Evolutionary conservation across 2,797 vertebrate genomes (phyloP), one percentile per base, ranked within the genome.

Genomic region (Ispidina picta): DNA sequence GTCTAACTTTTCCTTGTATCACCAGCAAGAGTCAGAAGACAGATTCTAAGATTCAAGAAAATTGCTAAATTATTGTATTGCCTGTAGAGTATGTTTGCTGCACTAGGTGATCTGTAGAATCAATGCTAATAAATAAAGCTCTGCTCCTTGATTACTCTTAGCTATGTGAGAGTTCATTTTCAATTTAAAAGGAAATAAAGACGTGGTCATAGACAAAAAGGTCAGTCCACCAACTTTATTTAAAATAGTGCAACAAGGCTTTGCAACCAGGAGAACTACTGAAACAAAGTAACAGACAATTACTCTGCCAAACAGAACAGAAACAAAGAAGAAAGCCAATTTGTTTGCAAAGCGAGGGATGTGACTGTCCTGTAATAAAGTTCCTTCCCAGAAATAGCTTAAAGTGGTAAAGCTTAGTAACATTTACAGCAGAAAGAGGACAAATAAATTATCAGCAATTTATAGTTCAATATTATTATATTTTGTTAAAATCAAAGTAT

Each of bases 161-260:
- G 62, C 44, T 86, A 46, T 86, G 83, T 90, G 77, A 95, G 59
- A 60, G 81, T 90, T 96, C 63, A 65, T 52, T 80, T 84, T 92
- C 71, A 92, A 90, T 97, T 94, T 94, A 91, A 93, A 96, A 87
- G 62, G 71, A 94, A 95, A 86, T 90, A 85, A 89, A 88, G 73
- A 89, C 1, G 1, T 78, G 74, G 54, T 75, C 72, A 85, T 82
- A 83, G 76, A 75, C 54, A 89, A 84, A 94, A 93, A 91, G 81
- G 71, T 95, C 85, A 92, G 59, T 63, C 35, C 20, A 82, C 68
- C 79, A 83, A 63, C 89, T 95, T 82, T 87, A 94, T 96, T 93
- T 91, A 78, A 87, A 94, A 89, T 52, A 66, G 15, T 54, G 62
- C 41, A 95, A 84, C 51, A 84, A 77, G 58, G 28, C 6, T 87